Base-by-base conservation (phyloP, 37 sponge, comb jelly and placozoan genomes). In the Chondrilla cf. caribensis region DNA sequence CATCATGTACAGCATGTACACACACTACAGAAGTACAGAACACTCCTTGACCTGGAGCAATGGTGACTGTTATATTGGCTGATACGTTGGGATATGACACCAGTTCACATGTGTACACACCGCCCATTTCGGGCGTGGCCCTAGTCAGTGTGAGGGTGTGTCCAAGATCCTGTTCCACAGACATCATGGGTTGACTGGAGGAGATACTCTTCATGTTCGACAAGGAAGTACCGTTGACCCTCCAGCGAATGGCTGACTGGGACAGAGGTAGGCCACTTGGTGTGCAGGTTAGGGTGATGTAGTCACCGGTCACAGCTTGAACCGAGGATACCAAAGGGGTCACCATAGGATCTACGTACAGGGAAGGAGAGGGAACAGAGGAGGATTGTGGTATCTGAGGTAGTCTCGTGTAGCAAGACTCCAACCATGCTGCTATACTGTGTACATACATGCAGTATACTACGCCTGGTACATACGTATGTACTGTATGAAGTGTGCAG, bases 61-160 rank as follows among this genome's bases (percentile, higher is more conserved):
- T 33, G 29, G 32, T 6, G 35, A 67, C 68, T 31, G 26, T 26
- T 26, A 67, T 67, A 32, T 29, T 67, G 32, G 68, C 68, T 1
- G 68, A 67, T 4, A 67, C 68, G 7, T 26, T 33, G 29, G 68
- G 68, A 67, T 67, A 67, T 18, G 29, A 28, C 33, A 29, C 68
- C 26, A 67, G 68, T 26, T 67, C 68, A 67, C 68, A 67, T 67
- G 26, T 29, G 33, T 67, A 67, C 32, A 67, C 26, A 17, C 68
- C 68, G 2, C 68, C 35, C 31, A 67, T 67, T 28, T 28, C 31
- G 35, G 68, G 68, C 68, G 29, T 33, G 35, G 35, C 68, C 11
- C 51, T 47, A 14, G 51, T 47, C 33, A 67, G 68, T 67, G 35
- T 8, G 68, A 31, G 29, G 29, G 32, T 26, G 35, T 33, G 35